phyloP scores from a whole-genome alignment of 2,888 invertebrate species.

The Lepas anatifera region DNA sequence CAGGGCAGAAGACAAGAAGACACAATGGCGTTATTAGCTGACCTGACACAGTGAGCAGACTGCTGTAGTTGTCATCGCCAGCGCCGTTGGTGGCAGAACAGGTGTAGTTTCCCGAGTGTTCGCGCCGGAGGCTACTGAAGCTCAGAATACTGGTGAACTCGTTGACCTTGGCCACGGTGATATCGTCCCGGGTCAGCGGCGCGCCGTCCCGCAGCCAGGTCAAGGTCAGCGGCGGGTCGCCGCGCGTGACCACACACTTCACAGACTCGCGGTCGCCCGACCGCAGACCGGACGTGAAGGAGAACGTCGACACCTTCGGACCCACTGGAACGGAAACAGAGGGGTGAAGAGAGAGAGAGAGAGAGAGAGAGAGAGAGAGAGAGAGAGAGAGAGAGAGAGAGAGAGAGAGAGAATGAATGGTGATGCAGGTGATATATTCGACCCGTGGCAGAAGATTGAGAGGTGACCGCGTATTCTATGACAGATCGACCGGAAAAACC shows the following conservation, averaged over 20 bases:
- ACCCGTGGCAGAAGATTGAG: too few relatives aligned
- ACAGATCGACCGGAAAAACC: too few relatives aligned
- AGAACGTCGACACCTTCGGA: constrained; percentile 36
- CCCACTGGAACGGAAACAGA: constrained; percentile 30
- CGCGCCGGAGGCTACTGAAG: constrained; percentile 40
- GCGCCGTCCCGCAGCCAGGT: constrained; percentile 42
- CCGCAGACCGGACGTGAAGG: constrained; percentile 32
- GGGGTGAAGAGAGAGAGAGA: background rate
- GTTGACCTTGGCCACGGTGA: constrained; percentile 30
- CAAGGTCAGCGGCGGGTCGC: constrained; percentile 39
- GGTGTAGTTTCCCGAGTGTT: constrained; percentile 42
- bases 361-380: constrained; percentile 8
- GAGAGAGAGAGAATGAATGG: background rate
- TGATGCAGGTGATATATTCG: too few relatives aligned
- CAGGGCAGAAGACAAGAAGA: too few relatives aligned
- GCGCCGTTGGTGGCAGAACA: constrained; percentile 41
- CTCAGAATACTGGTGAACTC: constrained; percentile 36
- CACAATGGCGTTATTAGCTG: background rate
- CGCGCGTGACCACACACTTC: constrained; percentile 38
- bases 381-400: constrained; percentile 15
- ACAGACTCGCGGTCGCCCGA: constrained; percentile 35
- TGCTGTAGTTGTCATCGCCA: constrained; percentile 37
- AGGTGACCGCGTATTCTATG: too few relatives aligned
- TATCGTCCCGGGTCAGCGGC: constrained; percentile 36
- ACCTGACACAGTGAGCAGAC: constrained; percentile 36